Percentiles rank a stretch among this genome's conserved stretches.
phyloP scores from a whole-genome alignment of 1,140 invertebrate species.

The Aporrectodea caliginosa region DNA sequence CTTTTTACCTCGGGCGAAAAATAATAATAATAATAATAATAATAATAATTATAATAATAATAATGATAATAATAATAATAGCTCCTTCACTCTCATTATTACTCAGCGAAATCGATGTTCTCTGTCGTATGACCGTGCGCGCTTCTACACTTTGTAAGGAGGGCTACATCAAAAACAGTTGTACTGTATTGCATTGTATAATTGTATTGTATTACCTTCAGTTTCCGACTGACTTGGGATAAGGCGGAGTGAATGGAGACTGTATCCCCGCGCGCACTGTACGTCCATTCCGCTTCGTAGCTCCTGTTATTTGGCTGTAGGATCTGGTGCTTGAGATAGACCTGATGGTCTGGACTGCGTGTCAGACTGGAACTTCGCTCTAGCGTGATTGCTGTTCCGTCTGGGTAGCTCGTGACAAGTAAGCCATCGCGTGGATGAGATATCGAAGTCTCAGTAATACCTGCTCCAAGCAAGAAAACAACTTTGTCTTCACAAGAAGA shows the following conservation, averaged over 20 bases:
- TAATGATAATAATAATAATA: not conserved
- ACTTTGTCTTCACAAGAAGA: too few relatives aligned
- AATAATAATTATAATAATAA: not conserved
- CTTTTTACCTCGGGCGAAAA: too few relatives aligned
- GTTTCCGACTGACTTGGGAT: not conserved
- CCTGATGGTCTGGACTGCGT: conserved; percentile 67
- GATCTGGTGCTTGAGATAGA: conserved; percentile 88
- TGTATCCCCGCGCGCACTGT: conserved; percentile 56
- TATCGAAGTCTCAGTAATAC: conserved; percentile 49
- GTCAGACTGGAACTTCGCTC: conserved; percentile 75
- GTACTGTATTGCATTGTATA: too few relatives aligned
- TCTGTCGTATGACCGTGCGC: too few relatives aligned
- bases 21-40: not conserved
- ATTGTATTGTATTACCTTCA: not conserved
- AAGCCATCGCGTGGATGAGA: conserved; percentile 55
- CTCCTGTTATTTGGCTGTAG: conserved; percentile 73
- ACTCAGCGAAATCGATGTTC: not conserved
- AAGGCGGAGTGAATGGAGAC: not conserved
- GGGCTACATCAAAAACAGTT: not conserved
- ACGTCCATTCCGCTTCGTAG: conserved; percentile 91
- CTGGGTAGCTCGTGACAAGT: conserved; percentile 55
- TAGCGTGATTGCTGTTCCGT: conserved; percentile 52
- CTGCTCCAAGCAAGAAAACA: too few relatives aligned
- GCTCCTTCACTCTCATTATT: not conserved
- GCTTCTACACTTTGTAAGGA: not conserved